Base-by-base conservation (phyloP, 1,140 invertebrate species). In the Colletes latitarsis region DNA sequence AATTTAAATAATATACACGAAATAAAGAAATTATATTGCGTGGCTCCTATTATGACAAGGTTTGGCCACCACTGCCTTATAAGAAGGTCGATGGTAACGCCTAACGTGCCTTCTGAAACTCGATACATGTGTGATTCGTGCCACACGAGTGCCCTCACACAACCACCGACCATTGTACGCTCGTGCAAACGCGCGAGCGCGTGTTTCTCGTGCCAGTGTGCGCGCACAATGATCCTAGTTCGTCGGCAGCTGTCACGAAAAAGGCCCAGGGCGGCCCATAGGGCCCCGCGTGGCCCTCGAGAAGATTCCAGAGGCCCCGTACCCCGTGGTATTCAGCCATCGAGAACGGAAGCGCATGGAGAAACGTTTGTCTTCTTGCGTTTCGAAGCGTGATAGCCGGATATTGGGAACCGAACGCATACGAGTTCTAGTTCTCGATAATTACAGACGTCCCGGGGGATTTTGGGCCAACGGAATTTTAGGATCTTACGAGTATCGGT, bases 81-180 rank as follows among this genome's bases (percentile, higher is more conserved):
- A 87, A 83, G 86, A 87, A 84, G 75, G 85, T 62, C 85, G 78
- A 76, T 66, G 74, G 77, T 71, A 70, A 77, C 82, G 82, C 86
- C 82, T 87, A 84, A 84, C 82, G 85, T 87, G 77, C 82, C 84
- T 87, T 57, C 86, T 84, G 85, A 87, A 87, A 87, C 82, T 84
- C 78, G 77, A 78, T 83, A 76, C 55, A 74, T 49, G 39, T 55
- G 43, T 84, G 64, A 86, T 86, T 85, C 80, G 68, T 77, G 62
- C 52, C 77, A 63, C 68, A 69, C 52, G 41, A 53, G 1, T 43
- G 21, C 73, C 43, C 74, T 53, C 43, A n/a, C 19, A 41, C 6
- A 17, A 66, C 0, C 8, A 17, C 60, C 19, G 15, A 14, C 21
- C 12, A 4, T 52, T 52, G 9, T 52, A 52, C 49, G 14, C 49